Evolutionary conservation across 2,113 vertebrate species (phyloP).

Genomic region (Myotis brandtii): DNA sequence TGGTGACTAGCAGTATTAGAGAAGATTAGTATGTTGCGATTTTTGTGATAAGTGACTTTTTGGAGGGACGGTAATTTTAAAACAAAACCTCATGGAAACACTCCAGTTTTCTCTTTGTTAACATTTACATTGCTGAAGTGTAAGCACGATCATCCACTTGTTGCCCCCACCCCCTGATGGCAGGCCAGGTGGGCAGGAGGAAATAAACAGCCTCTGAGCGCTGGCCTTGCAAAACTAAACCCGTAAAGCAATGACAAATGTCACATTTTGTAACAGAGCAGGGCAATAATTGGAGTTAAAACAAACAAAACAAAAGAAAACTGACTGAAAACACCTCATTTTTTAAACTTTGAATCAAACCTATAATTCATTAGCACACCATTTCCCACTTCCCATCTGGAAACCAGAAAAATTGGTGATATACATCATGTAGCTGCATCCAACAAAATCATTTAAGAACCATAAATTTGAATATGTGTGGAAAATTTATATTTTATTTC

Average conservation of each 20-base stretch:
- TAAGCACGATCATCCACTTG: background rate
- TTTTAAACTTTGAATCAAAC: slow-evolving; percentile 1
- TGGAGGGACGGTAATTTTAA: background rate
- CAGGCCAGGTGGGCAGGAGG: background rate
- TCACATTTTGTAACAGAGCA: slow-evolving; percentile 35
- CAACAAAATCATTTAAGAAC: slow-evolving; percentile 55
- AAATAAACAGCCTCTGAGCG: background rate
- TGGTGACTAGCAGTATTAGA: background rate
- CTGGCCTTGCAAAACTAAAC: slow-evolving; percentile 8
- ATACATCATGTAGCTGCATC: background rate
- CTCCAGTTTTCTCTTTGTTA: background rate
- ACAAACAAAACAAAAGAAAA: slow-evolving; percentile 59
- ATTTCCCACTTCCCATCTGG: slow-evolving; percentile 21
- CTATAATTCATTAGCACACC: slow-evolving; percentile 65
- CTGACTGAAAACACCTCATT: slow-evolving; percentile 34
- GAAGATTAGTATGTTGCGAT: background rate
- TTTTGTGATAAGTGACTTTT: background rate
- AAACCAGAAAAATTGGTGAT: slow-evolving; percentile 48
- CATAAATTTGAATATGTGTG: background rate
- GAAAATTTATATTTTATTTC: slow-evolving; percentile 47
- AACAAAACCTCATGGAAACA: background rate
- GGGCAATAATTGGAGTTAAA: slow-evolving; percentile 70
- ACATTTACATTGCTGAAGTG: background rate
- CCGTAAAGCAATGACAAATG: slow-evolving; percentile 14
- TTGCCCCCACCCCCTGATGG: background rate